These are phyloP conservation scores for Epirrita christyi DNA, from an alignment of 2,888 invertebrate genomes.

Conservation along the genomic window DNA sequence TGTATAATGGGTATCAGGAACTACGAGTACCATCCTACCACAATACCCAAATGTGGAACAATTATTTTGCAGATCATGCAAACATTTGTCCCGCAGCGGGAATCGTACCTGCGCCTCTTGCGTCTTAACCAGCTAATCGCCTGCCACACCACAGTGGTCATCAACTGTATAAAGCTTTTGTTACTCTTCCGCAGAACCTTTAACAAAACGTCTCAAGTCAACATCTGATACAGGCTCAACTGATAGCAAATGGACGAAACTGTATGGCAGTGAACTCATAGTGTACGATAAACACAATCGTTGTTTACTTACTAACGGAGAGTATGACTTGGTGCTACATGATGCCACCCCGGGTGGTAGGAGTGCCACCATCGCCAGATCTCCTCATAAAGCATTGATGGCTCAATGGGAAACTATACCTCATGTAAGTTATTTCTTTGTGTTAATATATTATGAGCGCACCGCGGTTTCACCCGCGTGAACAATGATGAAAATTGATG, in stretches of 20 bases:
- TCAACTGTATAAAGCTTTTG: too few species aligned
- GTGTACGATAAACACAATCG: slow-evolving; percentile 96
- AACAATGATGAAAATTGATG: too few species aligned
- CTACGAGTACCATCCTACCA: too few species aligned
- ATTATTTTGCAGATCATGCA: too few species aligned
- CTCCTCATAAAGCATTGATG: slow-evolving; percentile 80
- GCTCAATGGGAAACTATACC: slow-evolving; percentile 86
- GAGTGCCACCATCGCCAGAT: slow-evolving; percentile 71
- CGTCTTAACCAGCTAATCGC: too few species aligned
- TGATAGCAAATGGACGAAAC: slow-evolving; percentile 80
- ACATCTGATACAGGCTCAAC: slow-evolving; percentile 62
- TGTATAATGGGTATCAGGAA: too few species aligned
- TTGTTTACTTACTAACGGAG: slow-evolving; percentile 94
- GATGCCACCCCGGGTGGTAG: slow-evolving; percentile 89
- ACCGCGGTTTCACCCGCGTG: too few species aligned
- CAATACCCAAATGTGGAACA: too few species aligned
- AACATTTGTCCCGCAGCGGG: too few species aligned
- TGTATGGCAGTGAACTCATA: slow-evolving; percentile 92
- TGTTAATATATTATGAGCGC: too few species aligned
- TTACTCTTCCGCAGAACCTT: slow-evolving; percentile 81
- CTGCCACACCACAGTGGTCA: too few species aligned
- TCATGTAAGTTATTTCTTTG: slow-evolving; percentile 68
- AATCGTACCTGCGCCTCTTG: too few species aligned
- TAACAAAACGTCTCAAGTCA: slow-evolving; percentile 88
- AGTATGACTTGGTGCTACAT: slow-evolving; percentile 94